Percentiles rank a stretch among this genome's conserved stretches.
These are phyloP conservation scores for Gavia stellata DNA, from an alignment of 2,113 vertebrate genomes.

Conservation along the genomic window DNA sequence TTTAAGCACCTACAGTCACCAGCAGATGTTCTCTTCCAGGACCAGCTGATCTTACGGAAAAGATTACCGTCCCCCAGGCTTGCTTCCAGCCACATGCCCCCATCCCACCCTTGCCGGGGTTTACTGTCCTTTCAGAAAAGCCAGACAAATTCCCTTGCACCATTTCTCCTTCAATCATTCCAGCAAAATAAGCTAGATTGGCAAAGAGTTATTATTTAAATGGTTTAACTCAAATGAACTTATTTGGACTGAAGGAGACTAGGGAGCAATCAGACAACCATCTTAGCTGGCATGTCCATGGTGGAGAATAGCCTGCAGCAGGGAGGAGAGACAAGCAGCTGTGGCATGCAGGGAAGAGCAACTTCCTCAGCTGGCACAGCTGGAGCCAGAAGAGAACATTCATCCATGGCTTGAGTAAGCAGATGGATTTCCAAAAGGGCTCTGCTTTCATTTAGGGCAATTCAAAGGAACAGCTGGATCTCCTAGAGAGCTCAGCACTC, in stretches of 20 bases:
- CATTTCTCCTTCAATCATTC: conserved; percentile 7
- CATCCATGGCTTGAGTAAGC: background rate
- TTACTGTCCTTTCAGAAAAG: background rate
- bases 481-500: background rate
- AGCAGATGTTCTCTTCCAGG: conserved; percentile 42
- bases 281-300: background rate
- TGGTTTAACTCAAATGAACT: background rate
- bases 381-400: conserved; percentile 25
- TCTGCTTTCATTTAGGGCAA: conserved; percentile 26
- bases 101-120: background rate
- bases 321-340: conserved; percentile 1
- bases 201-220: background rate
- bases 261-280: background rate
- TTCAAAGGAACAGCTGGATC: conserved; percentile 15
- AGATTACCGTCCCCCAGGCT: background rate
- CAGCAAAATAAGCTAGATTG: background rate
- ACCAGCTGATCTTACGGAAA: conserved; percentile 28
- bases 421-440: conserved; percentile 41
- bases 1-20: conserved; percentile 52
- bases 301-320: background rate
- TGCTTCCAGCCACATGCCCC: background rate
- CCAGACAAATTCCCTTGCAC: background rate
- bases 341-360: background rate
- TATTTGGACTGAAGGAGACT: background rate
- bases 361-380: conserved; percentile 25